phyloP scores from a whole-genome alignment of 2,113 vertebrate genomes.

The Spheniscus mendiculus region DNA sequence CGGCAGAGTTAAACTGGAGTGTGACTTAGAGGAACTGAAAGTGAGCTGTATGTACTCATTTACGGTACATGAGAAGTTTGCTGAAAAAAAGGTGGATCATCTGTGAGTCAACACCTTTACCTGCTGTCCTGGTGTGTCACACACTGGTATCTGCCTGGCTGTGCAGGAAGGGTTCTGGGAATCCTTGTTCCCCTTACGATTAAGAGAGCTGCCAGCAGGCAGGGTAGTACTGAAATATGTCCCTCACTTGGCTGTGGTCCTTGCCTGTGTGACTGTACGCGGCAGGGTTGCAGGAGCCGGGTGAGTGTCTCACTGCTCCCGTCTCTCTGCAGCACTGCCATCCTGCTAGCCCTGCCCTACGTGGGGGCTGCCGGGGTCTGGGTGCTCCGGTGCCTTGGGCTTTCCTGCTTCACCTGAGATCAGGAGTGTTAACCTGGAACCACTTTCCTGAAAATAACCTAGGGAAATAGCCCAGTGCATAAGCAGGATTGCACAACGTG shows the following conservation, averaged over 20 bases:
- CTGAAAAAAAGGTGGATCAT: background rate
- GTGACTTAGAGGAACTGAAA: background rate
- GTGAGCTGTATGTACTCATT: background rate
- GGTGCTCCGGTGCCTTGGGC: background rate
- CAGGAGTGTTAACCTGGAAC: background rate
- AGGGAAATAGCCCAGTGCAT: background rate
- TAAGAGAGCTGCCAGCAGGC: background rate
- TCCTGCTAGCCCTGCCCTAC: background rate
- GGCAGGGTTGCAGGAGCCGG: background rate
- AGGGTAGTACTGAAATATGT: background rate
- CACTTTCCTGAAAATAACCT: background rate
- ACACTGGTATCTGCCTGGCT: accelerated
- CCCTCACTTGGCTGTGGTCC: background rate
- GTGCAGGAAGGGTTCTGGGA: background rate
- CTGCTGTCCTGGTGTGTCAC: background rate
- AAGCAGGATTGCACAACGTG: background rate
- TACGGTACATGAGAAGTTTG: background rate
- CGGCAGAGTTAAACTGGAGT: background rate
- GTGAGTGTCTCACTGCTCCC: accelerated
- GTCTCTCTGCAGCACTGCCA: background rate
- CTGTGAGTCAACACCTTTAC: conserved; percentile 12
- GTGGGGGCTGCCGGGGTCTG: accelerated
- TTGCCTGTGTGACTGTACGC: accelerated
- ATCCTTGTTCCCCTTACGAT: background rate
- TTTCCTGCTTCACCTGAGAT: background rate